Evolutionary conservation across 2,797 vertebrate genomes (phyloP), one percentile per base, ranked within the genome.

Genomic region (Serranus cabrilla): DNA sequence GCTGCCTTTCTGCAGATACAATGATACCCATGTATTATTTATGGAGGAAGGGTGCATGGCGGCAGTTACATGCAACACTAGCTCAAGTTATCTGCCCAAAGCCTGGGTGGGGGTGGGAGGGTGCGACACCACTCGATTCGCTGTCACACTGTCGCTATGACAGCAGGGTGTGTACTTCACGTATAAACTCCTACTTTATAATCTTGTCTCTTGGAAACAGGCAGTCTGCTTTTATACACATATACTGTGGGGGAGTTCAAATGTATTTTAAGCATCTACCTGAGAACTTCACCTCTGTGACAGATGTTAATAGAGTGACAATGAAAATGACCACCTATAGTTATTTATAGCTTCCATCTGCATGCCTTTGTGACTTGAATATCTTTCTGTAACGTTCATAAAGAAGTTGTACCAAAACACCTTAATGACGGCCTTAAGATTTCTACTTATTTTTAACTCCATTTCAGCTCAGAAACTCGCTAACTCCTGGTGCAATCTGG

Each of bases 11-110:
- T 56, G n/a, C 64, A 63, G 18, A 63, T 68, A 71, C 62, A 70
- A 67, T 68, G 51, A 54, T 58, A 49, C 49, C 23, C 43, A 79
- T 81, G 75, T 74, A 71, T 79, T 74, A 76, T 79, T 79, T 42
- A 86, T 71, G 43, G 46, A 40, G 60, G 60, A 37, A 47, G 46
- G 51, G 54, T 16, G 40, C 54, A 52, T 43, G 39, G 47, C 25
- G 17, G 21, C 43, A 64, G 50, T 63, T 65, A 67, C 37, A 68
- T 49, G 31, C 45, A 75, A 52, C 55, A 20, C 34, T 46, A 40
- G 31, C 17, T 61, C 0, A 11, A 6, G 55, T 66, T 68, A 67
- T 74, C 52, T 34, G 42, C 27, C 55, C 39, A 52, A 45, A 61
- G 56, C 60, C 60, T 52, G 40, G 27, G 31, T 27, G 27, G 27